These are phyloP conservation scores for Polietes domitor DNA, from an alignment of 2,888 invertebrate genomes.

Conservation along the genomic window DNA sequence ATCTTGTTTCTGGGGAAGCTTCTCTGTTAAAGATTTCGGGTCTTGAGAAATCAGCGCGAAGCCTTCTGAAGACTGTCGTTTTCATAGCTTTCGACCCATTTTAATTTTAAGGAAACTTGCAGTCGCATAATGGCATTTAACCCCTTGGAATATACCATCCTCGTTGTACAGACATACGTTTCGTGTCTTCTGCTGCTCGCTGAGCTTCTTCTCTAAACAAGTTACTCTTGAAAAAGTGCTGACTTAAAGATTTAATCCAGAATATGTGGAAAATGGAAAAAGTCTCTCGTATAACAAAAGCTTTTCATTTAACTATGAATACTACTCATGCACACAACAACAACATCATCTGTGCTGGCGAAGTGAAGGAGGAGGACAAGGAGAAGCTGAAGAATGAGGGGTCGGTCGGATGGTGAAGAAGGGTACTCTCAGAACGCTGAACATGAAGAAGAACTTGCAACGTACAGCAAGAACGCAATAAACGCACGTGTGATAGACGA, in stretches of 20 bases:
- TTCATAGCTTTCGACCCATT: no score
- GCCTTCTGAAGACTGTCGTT: no score
- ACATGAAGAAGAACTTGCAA: constrained; percentile 10
- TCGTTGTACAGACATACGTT: background rate
- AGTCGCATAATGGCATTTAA: no score
- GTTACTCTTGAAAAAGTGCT: constrained; percentile 77
- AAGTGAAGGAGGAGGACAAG: background rate
- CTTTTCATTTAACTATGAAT: constrained; percentile 53
- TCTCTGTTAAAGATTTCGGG: no score
- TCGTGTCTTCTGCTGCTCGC: background rate
- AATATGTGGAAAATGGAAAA: constrained; percentile 72
- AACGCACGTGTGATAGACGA: constrained; percentile 34
- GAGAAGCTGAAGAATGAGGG: background rate
- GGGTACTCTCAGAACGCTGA: background rate
- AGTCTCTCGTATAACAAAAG: constrained; percentile 72
- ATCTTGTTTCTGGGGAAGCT: no score
- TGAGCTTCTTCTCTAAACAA: constrained; percentile 53
- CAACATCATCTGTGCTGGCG: no score
- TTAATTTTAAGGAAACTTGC: no score
- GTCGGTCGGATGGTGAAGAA: background rate
- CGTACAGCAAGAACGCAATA: background rate
- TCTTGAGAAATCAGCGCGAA: no score
- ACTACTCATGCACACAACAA: background rate
- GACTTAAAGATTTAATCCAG: constrained; percentile 77
- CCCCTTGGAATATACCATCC: background rate